Conservation (phyloP, 2,113 vertebrate genomes). For the Seriola rivoliana region DNA sequence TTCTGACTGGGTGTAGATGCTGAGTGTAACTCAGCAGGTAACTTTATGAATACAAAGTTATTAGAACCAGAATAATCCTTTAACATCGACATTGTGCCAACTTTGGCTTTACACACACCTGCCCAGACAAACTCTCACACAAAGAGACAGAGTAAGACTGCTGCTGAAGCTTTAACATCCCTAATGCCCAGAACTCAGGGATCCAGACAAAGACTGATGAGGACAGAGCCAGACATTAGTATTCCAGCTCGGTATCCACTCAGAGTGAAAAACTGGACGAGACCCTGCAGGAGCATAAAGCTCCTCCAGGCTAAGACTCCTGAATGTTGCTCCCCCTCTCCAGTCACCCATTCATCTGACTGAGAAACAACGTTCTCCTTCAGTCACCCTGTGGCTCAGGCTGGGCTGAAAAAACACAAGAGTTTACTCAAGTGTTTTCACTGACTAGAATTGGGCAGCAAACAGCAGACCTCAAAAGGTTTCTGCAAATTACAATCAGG, state of each 20-base stretch:
- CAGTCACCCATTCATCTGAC: conserved; percentile 2
- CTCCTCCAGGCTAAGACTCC: conserved; percentile 10
- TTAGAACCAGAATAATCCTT: background rate
- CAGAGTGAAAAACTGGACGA: conserved; percentile 46
- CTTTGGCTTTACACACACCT: conserved; percentile 19
- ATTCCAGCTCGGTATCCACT: conserved; percentile 55
- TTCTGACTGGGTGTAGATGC: background rate
- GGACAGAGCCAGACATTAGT: conserved; percentile 71
- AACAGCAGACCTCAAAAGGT: background rate
- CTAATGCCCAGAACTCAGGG: conserved; percentile 46
- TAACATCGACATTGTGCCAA: background rate
- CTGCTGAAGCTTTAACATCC: conserved; percentile 45
- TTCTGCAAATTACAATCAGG: background rate
- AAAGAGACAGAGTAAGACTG: background rate
- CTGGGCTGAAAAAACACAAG: background rate
- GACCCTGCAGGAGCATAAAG: conserved; percentile 37
- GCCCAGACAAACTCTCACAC: conserved; percentile 15
- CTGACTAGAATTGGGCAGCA: background rate
- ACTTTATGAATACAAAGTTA: background rate
- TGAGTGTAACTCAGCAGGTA: background rate
- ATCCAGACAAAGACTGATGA: conserved; percentile 19
- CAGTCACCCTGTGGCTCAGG: background rate
- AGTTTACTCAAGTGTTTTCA: background rate
- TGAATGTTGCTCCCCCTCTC: conserved; percentile 24
- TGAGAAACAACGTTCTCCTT: conserved; percentile 14